Percentiles rank a stretch among this genome's conserved stretches.
These are phyloP conservation scores for Mustela lutreola DNA, from an alignment of 2,113 vertebrate species.

Conservation along the genomic window DNA sequence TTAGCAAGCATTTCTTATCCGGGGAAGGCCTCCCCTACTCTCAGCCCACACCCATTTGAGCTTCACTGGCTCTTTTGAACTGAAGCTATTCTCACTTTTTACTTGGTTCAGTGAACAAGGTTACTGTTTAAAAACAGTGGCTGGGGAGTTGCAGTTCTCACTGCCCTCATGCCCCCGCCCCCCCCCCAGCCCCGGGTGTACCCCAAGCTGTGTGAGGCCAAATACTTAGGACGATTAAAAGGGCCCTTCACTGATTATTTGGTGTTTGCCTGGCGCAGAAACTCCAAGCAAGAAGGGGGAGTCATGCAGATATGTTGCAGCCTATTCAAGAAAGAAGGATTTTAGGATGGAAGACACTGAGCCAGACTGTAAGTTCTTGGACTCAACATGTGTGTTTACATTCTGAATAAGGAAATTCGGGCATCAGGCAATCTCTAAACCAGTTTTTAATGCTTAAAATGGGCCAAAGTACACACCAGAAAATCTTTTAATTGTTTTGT, in stretches of 20 bases:
- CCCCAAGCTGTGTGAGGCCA: conserved; percentile 70
- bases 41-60: conserved; percentile 69
- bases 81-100: conserved; percentile 77
- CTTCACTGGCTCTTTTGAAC: conserved; percentile 81
- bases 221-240: conserved; percentile 68
- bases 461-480: neutral
- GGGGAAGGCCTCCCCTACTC: neutral
- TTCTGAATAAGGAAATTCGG: neutral
- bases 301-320: conserved; percentile 73
- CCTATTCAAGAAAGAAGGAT: conserved; percentile 58
- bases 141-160: conserved; percentile 44
- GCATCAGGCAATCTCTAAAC: neutral
- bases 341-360: conserved; percentile 56
- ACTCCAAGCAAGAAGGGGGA: conserved; percentile 44
- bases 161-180: conserved; percentile 53
- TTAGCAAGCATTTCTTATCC: conserved; percentile 72
- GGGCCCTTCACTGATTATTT: conserved; percentile 64
- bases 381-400: neutral
- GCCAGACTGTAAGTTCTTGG: conserved; percentile 69
- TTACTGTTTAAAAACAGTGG: conserved; percentile 80
- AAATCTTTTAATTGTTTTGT: neutral
- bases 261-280: conserved; percentile 65
- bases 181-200: neutral
- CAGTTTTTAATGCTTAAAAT: neutral
- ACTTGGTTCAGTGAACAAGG: conserved; percentile 85